Percentiles rank a stretch among this genome's conserved stretches.
phyloP scores from a whole-genome alignment of 2,113 vertebrate species.

The Ciconia stormi region DNA sequence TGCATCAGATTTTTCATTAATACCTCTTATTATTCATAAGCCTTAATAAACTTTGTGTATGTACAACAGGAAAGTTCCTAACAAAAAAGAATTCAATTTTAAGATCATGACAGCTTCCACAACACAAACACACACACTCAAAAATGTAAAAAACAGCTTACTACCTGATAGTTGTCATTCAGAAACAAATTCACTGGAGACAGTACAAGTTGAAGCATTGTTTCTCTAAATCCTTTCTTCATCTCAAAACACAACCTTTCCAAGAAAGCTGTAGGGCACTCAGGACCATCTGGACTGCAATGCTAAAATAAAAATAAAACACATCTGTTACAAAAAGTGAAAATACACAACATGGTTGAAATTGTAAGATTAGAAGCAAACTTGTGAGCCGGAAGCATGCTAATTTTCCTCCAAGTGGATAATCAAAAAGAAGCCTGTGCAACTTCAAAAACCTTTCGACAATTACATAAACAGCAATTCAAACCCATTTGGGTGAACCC shows the following conservation, averaged over 20 bases:
- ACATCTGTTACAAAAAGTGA: background rate
- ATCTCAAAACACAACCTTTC: slow-evolving; percentile 97
- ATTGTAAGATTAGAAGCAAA: background rate
- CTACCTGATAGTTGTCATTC: slow-evolving; percentile 95
- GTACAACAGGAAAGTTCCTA: background rate
- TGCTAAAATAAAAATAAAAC: slow-evolving; percentile 77
- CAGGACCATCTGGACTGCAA: slow-evolving; percentile 88
- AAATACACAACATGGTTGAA: background rate
- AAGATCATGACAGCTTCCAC: background rate
- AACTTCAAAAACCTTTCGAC: background rate
- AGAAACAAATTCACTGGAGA: slow-evolving; percentile 93
- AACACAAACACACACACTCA: background rate
- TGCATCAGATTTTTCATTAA: background rate
- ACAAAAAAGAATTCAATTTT: background rate
- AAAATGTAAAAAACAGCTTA: background rate
- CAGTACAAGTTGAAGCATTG: slow-evolving; percentile 91
- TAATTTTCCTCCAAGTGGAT: background rate
- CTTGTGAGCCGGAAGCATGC: background rate
- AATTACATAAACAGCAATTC: background rate
- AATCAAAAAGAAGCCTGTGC: background rate
- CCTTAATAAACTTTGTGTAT: background rate
- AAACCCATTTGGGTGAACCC: background rate
- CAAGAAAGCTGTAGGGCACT: slow-evolving; percentile 91
- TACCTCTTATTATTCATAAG: background rate
- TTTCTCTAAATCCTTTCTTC: slow-evolving; percentile 97